These are phyloP conservation scores for Lanius collurio DNA, from an alignment of 2,113 vertebrate species.

Conservation along the genomic window DNA sequence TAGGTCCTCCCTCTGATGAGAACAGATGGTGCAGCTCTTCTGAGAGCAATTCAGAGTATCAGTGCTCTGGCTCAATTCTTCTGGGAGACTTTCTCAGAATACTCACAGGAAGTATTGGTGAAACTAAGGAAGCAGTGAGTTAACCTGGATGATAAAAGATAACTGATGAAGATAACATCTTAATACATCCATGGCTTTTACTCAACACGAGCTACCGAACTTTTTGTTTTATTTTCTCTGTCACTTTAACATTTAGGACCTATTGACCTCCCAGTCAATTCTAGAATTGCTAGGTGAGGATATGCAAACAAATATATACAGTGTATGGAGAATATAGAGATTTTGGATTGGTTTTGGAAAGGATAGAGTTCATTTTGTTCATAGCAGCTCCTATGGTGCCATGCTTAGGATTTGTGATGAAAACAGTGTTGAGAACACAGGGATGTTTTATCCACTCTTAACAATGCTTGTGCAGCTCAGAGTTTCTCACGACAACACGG, in stretches of 20 bases:
- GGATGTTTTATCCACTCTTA: background rate
- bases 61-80: background rate
- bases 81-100: background rate
- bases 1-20: background rate
- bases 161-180: background rate
- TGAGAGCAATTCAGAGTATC: rapidly evolving
- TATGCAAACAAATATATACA: background rate
- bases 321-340: background rate
- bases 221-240: background rate
- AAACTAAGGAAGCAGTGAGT: background rate
- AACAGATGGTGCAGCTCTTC: background rate
- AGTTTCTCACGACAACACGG: rapidly evolving
- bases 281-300: background rate
- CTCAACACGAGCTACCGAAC: background rate
- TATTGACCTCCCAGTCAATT: background rate
- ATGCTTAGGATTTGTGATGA: background rate
- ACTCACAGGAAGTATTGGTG: background rate
- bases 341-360: background rate
- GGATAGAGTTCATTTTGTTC: background rate
- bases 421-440: background rate
- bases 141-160: background rate
- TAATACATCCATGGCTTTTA: background rate
- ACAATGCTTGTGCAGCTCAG: background rate
- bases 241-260: background rate
- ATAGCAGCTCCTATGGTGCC: background rate